Conservation (phyloP, 1,140 invertebrate species). For the Apis mellifera region DNA sequence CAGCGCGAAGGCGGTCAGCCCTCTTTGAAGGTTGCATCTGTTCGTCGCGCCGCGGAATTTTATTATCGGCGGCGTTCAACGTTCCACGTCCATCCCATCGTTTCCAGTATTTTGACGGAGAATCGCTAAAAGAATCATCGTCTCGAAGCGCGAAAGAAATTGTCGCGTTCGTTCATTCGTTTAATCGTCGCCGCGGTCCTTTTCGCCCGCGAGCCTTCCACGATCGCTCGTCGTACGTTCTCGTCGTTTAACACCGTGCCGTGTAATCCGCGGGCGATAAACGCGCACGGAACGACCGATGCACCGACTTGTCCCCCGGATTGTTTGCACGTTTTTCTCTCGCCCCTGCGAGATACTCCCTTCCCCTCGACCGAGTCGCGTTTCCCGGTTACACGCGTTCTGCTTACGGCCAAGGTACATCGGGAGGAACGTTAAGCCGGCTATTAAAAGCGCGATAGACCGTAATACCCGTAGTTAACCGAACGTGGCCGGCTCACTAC, state of each 20-base stretch:
- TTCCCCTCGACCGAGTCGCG: not conserved
- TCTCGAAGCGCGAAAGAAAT: too few species aligned
- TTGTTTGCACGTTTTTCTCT: conserved; percentile 28
- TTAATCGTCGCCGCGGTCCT: not conserved
- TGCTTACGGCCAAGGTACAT: conserved; percentile 14
- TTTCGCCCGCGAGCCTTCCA: too few species aligned
- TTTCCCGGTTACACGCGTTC: not conserved
- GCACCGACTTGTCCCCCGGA: conserved; percentile 6
- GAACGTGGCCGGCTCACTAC: conserved; percentile 52
- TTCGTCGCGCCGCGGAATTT: conserved; percentile 32
- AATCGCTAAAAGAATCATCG: not conserved
- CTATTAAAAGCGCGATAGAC: conserved; percentile 67
- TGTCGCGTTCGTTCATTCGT: not conserved
- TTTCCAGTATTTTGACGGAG: not conserved
- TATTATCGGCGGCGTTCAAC: conserved; percentile 27
- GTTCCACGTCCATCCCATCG: not conserved
- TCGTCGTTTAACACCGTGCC: not conserved
- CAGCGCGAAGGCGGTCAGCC: conserved; percentile 44
- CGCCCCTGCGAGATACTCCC: conserved; percentile 1
- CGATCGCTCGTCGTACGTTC: not conserved
- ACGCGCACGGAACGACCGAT: not conserved
- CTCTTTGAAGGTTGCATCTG: conserved; percentile 49
- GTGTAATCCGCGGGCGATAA: not conserved
- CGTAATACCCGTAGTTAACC: conserved; percentile 66
- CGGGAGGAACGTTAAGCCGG: conserved; percentile 61